Conservation (phyloP, 2,888 invertebrate genomes). For the Galerucella calmariensis region DNA sequence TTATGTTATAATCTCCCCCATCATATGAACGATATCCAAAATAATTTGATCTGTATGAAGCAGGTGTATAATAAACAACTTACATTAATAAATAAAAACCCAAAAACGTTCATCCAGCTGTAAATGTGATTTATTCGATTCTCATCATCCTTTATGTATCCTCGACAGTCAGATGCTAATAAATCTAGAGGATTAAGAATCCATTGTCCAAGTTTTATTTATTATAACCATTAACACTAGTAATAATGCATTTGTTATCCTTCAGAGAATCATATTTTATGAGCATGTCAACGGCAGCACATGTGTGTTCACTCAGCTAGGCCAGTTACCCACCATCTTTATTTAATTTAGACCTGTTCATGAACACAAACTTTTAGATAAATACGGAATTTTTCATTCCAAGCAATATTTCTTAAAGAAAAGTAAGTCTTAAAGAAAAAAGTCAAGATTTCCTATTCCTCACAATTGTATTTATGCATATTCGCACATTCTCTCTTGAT, state of each 20-base stretch:
- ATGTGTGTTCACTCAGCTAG: constrained; percentile 56
- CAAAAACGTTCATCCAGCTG: constrained; percentile 50
- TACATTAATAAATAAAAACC: constrained; percentile 31
- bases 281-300: constrained; percentile 62
- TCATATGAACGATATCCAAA: neutral
- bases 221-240: constrained; percentile 66
- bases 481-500: no score
- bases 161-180: constrained; percentile 59
- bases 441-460: no score
- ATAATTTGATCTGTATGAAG: constrained; percentile 23
- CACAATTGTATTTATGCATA: no score
- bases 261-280: constrained; percentile 64
- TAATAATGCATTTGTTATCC: constrained; percentile 67
- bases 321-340: constrained; percentile 34
- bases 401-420: no score
- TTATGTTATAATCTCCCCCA: no score
- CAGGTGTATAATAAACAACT: constrained; percentile 53
- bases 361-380: neutral
- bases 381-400: neutral
- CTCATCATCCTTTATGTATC: constrained; percentile 60
- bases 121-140: constrained; percentile 58
- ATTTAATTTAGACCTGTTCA: constrained; percentile 11
- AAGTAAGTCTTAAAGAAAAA: no score
- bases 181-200: constrained; percentile 65
- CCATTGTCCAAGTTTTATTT: constrained; percentile 66